phyloP scores from a whole-genome alignment of 1,140 invertebrate genomes.

The Polypedilum pembai region DNA sequence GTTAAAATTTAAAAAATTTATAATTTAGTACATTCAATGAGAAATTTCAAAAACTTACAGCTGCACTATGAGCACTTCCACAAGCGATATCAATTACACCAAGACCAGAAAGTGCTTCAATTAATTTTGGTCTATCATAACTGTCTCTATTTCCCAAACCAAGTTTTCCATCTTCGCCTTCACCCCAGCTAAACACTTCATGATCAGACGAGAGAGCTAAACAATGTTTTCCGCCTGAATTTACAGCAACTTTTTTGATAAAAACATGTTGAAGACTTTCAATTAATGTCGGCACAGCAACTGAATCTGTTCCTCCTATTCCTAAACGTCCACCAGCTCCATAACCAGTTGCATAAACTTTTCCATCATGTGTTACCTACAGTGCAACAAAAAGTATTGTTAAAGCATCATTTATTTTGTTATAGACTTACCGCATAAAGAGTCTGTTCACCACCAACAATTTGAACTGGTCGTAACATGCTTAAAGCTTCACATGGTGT shows the following conservation, averaged over 20 bases:
- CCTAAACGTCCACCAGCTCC: constrained; percentile 86
- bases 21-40: too few relatives aligned
- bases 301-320: constrained; percentile 86
- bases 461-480: constrained; percentile 74
- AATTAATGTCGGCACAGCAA: constrained; percentile 77
- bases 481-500: constrained; percentile 83
- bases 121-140: constrained; percentile 81
- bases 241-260: constrained; percentile 93
- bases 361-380: constrained; percentile 90
- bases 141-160: constrained; percentile 84
- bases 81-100: constrained; percentile 88
- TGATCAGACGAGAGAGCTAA: constrained; percentile 84
- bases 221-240: constrained; percentile 94
- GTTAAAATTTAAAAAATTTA: neutral
- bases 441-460: constrained; percentile 93
- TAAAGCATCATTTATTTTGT: too few relatives aligned
- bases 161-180: constrained; percentile 92
- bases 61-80: constrained; percentile 87
- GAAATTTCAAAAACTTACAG: constrained; percentile 39
- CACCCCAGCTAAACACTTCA: constrained; percentile 94
- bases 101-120: constrained; percentile 78
- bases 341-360: constrained; percentile 86
- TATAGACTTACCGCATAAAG: constrained; percentile 90
- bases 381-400: too few relatives aligned
- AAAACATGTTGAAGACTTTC: constrained; percentile 90